These are phyloP conservation scores for Strix aluco DNA, from an alignment of 2,113 vertebrate species.

Conservation along the genomic window DNA sequence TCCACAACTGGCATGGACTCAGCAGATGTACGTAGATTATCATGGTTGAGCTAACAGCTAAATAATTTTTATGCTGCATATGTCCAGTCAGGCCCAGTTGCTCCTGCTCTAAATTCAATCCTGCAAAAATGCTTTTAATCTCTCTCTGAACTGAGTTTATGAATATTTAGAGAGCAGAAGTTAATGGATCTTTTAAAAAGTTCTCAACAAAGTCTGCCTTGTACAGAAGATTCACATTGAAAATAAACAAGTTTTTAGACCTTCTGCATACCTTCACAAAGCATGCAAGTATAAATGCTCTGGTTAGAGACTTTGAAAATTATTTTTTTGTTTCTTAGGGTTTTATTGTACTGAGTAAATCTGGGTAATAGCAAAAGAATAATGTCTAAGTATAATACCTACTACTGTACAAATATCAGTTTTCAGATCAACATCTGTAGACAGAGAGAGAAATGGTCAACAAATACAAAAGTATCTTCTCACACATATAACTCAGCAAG, in stretches of 20 bases:
- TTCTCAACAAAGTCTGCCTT: not conserved
- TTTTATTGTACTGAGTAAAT: not conserved
- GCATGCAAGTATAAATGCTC: not conserved
- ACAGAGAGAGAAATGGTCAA: not conserved
- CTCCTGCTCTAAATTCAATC: not conserved
- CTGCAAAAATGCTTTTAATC: not conserved
- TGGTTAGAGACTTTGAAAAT: not conserved
- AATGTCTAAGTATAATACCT: fast-evolving
- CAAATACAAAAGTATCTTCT: not conserved
- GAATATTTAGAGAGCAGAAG: not conserved
- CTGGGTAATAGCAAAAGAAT: not conserved
- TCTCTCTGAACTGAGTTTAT: not conserved
- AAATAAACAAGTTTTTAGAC: not conserved
- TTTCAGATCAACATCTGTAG: not conserved
- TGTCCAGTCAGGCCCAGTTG: not conserved
- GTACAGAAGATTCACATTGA: not conserved
- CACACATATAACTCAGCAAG: not conserved
- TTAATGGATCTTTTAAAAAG: not conserved
- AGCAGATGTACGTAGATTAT: not conserved
- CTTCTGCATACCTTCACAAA: not conserved
- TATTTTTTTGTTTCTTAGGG: not conserved
- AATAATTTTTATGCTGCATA: not conserved
- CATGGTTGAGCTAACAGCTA: not conserved
- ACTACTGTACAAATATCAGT: not conserved
- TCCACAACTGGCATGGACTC: not conserved